Evolutionary conservation across 2,888 invertebrate genomes (phyloP).

Genomic region (Melanostoma mellinum): DNA sequence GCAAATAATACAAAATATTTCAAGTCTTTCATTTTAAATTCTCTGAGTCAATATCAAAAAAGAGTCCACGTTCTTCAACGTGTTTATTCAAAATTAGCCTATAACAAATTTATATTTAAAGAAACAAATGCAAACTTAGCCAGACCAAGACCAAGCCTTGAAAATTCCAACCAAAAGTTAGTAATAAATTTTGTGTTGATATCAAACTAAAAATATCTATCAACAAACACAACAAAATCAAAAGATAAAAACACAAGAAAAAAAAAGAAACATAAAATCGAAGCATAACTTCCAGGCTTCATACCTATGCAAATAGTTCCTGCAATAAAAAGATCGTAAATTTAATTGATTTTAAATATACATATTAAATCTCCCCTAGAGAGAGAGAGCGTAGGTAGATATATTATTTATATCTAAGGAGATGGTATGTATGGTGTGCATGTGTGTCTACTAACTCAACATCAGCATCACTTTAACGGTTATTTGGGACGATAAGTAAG

Average conservation of each 20-base stretch:
- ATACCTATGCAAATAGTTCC: conserved; percentile 60
- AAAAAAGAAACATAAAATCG: conserved; percentile 5
- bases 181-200: conserved; percentile 58
- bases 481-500: neutral
- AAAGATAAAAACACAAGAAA: conserved; percentile 7
- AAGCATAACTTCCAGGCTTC: conserved; percentile 36
- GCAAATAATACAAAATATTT: too few species aligned
- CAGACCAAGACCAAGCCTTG: too few species aligned
- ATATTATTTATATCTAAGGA: neutral
- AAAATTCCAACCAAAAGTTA: conserved; percentile 32
- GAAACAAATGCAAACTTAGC: too few species aligned
- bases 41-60: too few species aligned
- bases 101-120: too few species aligned
- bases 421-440: neutral
- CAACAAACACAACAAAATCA: conserved; percentile 7
- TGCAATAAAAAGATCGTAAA: conserved; percentile 66
- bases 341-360: conserved; percentile 67
- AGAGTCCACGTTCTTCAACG: too few species aligned
- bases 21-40: too few species aligned
- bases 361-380: conserved; percentile 48
- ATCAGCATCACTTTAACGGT: conserved; percentile 15
- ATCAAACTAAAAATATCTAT: conserved; percentile 41
- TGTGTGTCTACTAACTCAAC: too few species aligned
- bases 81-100: too few species aligned
- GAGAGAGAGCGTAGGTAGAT: neutral